Evolutionary conservation across 2,797 vertebrate genomes (phyloP), one percentile per base, ranked within the genome.

Genomic region (Crypturellus tataupa): DNA sequence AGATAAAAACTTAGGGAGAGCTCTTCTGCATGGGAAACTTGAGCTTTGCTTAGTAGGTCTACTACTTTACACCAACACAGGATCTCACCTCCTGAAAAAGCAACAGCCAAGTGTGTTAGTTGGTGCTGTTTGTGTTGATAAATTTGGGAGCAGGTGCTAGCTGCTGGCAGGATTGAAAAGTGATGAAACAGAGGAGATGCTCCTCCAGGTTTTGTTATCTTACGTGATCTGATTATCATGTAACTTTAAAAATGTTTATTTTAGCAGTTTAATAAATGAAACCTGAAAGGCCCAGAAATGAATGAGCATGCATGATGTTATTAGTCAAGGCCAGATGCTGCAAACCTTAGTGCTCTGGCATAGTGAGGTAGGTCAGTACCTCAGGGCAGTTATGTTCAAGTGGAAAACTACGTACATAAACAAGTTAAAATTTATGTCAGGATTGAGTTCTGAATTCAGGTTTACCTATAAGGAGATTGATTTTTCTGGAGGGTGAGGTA

Each of bases 141-240:
- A 46, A 24, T 89, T 60, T 55, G 39, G 6, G 58, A 87, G 58
- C 89, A 72, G 88, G 75, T 86, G 89, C 68, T 0, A 35, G 4
- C 64, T 35, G 56, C 85, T 86, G 89, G 75, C 83, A 81, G n/a
- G 33, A 33, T 49, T 8, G 40, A 35, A 56, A 27, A 67, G 63
- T 37, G 25, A 21, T 37, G 9, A 81, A 77, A 62, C 0, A 0
- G n/a, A 79, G 64, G 53, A 80, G 90, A 31, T 1, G 0, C 0
- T 0, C 83, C 85, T 82, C 42, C 63, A 42, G 64, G 33, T 71
- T 86, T 85, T 90, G 35, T 86, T 73, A 80, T 86, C 62, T 71
- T 4, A 44, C 0, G 1, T 75, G 83, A 89, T 90, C 71, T 47
- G 90, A 88, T 80, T 51, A 62, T 76, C 85, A 82, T 80, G 44